Conservation (phyloP, 2,888 invertebrate species). For the Cyaniris semiargus region DNA sequence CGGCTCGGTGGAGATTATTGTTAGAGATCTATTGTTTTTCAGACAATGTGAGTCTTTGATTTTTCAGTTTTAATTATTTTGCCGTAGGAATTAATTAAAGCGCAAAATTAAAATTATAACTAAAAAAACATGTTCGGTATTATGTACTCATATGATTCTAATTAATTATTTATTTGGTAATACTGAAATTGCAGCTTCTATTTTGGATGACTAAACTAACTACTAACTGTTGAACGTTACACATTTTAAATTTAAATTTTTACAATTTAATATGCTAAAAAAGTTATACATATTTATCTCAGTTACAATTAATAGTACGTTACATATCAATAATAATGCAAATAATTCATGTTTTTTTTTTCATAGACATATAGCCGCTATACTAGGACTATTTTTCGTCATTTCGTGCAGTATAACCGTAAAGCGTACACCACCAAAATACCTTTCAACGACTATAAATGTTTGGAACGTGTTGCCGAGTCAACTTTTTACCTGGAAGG, state of each 20-base stretch:
- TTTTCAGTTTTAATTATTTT: not conserved
- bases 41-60: not conserved
- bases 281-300: no score
- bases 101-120: not conserved
- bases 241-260: no score
- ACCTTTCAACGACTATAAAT: constrained; percentile 11
- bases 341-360: no score
- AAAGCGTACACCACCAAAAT: not conserved
- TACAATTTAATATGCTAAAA: no score
- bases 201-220: no score
- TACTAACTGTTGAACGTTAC: no score
- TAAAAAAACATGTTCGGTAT: not conserved
- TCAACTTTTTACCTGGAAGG: constrained; percentile 8
- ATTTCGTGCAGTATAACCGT: not conserved
- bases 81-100: not conserved
- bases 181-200: no score
- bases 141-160: not conserved
- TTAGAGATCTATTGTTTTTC: constrained; percentile 18
- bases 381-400: no score
- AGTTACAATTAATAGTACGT: no score
- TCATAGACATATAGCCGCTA: no score
- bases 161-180: no score
- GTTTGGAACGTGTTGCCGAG: constrained; percentile 10
- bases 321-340: no score
- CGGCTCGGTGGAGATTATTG: constrained; percentile 12